A percentile compares a stretch with the other conserved stretches of the same genome.
Evolutionary conservation across 2,888 invertebrate species (phyloP).

Genomic region (Arrhopalites spinosus): DNA sequence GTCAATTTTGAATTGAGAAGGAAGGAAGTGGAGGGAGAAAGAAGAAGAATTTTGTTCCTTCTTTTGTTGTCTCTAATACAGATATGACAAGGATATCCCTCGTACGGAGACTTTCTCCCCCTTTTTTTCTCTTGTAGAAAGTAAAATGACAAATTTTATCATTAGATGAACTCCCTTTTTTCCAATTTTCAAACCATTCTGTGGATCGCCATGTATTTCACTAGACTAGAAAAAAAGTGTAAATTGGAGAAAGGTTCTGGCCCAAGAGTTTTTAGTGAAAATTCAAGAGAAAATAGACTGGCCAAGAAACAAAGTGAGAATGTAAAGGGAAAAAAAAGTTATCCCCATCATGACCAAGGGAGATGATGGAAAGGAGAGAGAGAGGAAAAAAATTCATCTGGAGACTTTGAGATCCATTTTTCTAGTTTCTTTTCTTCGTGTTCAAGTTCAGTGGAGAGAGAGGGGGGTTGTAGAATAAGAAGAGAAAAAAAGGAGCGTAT

Average conservation of each 20-base stretch:
- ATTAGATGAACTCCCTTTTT: constrained; percentile 26
- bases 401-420: constrained; percentile 13
- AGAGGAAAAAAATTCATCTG: constrained; percentile 27
- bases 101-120: too few relatives aligned
- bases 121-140: too few relatives aligned
- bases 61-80: too few relatives aligned
- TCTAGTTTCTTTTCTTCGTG: background rate
- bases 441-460: background rate
- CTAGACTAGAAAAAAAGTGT: constrained; percentile 3
- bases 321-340: constrained; percentile 21
- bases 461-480: background rate
- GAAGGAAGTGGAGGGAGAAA: background rate
- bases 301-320: background rate
- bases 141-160: too few relatives aligned
- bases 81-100: too few relatives aligned
- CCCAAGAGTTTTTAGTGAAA: background rate
- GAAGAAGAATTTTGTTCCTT: background rate
- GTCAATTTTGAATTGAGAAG: constrained; percentile 23
- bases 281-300: background rate
- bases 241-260: constrained; percentile 14
- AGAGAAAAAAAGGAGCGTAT: background rate
- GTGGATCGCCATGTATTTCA: too few relatives aligned
- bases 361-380: constrained; percentile 15
- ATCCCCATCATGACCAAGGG: constrained; percentile 37
- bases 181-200: too few relatives aligned